phyloP scores from a whole-genome alignment of 2,113 vertebrate genomes.

The Clarias magur region DNA sequence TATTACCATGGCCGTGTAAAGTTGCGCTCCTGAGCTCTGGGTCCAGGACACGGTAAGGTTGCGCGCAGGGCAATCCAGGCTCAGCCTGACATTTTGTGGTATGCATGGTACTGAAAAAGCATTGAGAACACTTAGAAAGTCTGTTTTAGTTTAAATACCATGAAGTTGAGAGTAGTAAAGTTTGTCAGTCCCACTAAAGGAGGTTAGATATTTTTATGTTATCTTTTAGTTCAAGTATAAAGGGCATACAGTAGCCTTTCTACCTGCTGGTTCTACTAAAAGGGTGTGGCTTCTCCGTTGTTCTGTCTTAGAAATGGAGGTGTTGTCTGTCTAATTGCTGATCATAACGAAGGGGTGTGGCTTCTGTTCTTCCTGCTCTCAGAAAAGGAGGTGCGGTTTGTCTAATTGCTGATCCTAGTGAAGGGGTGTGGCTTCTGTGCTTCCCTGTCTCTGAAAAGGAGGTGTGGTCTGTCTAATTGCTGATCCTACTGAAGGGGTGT shows the following conservation, averaged over 20 bases:
- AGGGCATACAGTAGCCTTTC: not conserved
- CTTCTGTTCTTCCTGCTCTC: not conserved
- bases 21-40: constrained; percentile 64
- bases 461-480: not conserved
- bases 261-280: not conserved
- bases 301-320: not conserved
- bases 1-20: constrained; percentile 64
- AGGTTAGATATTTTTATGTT: not conserved
- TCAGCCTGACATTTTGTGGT: constrained; percentile 56
- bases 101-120: constrained; percentile 68
- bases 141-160: not conserved
- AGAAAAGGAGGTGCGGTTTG: not conserved
- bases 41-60: constrained; percentile 67
- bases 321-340: not conserved
- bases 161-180: not conserved
- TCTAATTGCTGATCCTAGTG: not conserved
- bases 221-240: not conserved
- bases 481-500: not conserved
- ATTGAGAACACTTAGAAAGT: constrained; percentile 22
- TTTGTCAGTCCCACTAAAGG: not conserved
- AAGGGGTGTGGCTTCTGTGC: no score
- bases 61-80: constrained; percentile 61
- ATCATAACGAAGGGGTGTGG: not conserved
- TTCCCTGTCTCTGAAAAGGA: not conserved
- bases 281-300: not conserved